Conservation (phyloP, 2,888 invertebrate species). For the Oegoconia quadripuncta region DNA sequence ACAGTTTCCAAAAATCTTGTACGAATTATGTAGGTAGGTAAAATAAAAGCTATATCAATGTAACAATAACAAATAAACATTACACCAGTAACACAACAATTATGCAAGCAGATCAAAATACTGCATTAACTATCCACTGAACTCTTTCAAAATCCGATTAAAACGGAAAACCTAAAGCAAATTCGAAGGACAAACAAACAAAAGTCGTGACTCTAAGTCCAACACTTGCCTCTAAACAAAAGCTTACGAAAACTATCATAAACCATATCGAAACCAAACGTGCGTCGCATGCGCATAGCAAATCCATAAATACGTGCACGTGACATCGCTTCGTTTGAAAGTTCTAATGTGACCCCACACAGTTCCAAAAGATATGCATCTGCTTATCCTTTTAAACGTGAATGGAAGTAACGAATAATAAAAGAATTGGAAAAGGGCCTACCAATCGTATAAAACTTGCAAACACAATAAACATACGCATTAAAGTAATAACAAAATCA, state of each 20-base stretch:
- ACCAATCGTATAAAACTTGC: too few relatives aligned
- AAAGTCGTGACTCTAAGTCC: slow-evolving; percentile 8
- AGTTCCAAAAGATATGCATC: not conserved
- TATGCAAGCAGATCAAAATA: too few relatives aligned
- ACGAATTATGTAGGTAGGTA: too few relatives aligned
- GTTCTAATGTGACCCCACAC: slow-evolving; percentile 12
- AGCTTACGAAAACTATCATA: slow-evolving; percentile 10
- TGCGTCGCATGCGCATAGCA: slow-evolving; percentile 17
- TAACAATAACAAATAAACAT: too few relatives aligned
- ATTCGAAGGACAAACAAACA: not conserved
- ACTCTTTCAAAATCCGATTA: too few relatives aligned
- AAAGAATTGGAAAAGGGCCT: not conserved
- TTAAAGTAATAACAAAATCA: too few relatives aligned
- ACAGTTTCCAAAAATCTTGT: too few relatives aligned
- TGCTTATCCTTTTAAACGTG: slow-evolving; percentile 1
- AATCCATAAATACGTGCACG: slow-evolving; percentile 10
- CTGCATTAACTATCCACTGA: too few relatives aligned
- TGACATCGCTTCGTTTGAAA: slow-evolving; percentile 18
- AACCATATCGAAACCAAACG: slow-evolving; percentile 15
- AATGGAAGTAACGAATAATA: not conserved
- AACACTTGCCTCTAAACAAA: slow-evolving; percentile 2
- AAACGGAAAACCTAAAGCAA: too few relatives aligned
- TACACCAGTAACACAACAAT: too few relatives aligned
- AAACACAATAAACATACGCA: too few relatives aligned
- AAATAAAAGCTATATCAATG: too few relatives aligned